Base-by-base conservation (phyloP, 23 tunicate species). In the Ciona savignyi region DNA sequence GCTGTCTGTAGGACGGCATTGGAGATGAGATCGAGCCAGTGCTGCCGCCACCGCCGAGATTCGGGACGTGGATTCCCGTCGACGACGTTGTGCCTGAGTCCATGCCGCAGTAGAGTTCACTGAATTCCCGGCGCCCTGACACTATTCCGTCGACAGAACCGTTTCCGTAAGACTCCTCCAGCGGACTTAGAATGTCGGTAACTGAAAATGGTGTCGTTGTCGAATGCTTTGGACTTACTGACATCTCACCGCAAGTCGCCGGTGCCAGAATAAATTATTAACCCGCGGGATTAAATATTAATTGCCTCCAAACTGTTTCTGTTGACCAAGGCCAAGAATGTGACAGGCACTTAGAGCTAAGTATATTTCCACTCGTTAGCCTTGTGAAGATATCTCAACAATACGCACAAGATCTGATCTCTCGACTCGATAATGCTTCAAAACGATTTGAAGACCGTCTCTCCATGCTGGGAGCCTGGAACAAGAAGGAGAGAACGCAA, bases 161-260 rank as follows among this genome's bases (percentile, higher is more conserved):
- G 60, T 48, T 30, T 2, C 72, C 87, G 84, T 81, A 88, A 2
- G 83, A 65, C 28, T 88, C 87, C 35, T 81, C 96, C 56, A 88
- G 62, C 71, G 96, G 96, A 65, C 87, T 88, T 29, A 88, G 32
- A 22, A 88, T 88, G 32, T 88, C 96, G 42, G 87, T 88, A 24
- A 88, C 96, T 42, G 96, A 88, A 76, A 88, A 88, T 62, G 86
- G 96, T 26, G 96, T 88, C 23, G 96, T 88, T 32, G 95, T 80
- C 33, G 81, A 68, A 25, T 78, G 87, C 67, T 88, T 88, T 27
- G 96, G 96, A 70, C 96, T 88, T 73, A 82, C 72, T 56, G 96
- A 88, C 96, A 88, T 88, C 64, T 82, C 96, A 63, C 56, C 9
- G 56, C 56, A 42, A 42, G 56, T 42, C 56, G 9, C 56, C 56